These are phyloP conservation scores for Amphilophus citrinellus DNA, from an alignment of 2,113 vertebrate species.

Conservation along the genomic window DNA sequence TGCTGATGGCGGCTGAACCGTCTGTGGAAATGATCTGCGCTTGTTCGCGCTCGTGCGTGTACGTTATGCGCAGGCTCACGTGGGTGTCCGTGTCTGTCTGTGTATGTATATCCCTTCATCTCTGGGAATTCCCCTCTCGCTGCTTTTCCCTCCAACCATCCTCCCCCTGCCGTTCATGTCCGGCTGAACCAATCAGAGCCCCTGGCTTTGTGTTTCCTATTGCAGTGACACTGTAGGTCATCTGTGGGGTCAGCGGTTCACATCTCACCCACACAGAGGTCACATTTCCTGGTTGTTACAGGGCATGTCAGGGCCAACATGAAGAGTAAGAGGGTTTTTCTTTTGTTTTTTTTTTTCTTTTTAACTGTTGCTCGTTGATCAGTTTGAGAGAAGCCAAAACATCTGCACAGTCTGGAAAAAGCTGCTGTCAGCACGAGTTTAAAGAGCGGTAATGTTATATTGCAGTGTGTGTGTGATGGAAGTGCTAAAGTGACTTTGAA, in stretches of 20 bases:
- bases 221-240: slow-evolving; percentile 60
- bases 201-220: slow-evolving; percentile 62
- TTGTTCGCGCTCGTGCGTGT: not conserved
- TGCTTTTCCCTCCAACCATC: slow-evolving; percentile 26
- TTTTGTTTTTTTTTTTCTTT: not conserved
- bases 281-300: slow-evolving; percentile 53
- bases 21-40: slow-evolving; percentile 29
- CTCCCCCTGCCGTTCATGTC: slow-evolving; percentile 20
- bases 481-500: slow-evolving; percentile 41
- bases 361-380: not conserved
- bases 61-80: too few species aligned
- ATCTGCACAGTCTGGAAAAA: slow-evolving; percentile 17
- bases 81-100: slow-evolving; percentile 34
- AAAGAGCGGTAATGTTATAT: not conserved
- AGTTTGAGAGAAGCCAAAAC: not conserved
- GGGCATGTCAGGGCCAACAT: slow-evolving; percentile 16
- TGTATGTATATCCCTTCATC: slow-evolving; percentile 57
- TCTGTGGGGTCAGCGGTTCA: slow-evolving; percentile 53
- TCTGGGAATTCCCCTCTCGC: slow-evolving; percentile 74
- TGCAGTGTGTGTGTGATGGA: slow-evolving; percentile 12
- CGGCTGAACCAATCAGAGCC: slow-evolving; percentile 55
- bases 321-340: not conserved
- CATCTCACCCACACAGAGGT: slow-evolving; percentile 39
- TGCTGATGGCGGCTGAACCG: slow-evolving; percentile 30
- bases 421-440: not conserved